Base-by-base conservation (phyloP, 2,888 invertebrate species). In the Trilocha varians region DNA sequence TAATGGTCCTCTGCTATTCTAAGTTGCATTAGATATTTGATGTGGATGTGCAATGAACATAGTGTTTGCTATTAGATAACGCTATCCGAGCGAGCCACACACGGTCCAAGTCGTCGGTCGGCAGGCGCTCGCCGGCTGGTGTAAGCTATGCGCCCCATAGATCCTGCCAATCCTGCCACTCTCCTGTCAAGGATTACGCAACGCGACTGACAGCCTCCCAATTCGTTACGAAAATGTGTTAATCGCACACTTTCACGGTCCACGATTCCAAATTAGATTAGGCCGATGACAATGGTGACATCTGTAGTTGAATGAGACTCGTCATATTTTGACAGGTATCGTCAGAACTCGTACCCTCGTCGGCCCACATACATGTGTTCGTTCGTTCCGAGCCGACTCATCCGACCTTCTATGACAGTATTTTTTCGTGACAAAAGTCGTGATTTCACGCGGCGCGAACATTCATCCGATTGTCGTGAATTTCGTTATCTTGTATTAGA, bases 281-380 rank as follows among this genome's bases (percentile, higher is more conserved):
- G 71, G 51, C 32, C 69, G 76, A 70, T 73, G 77, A 84, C 84
- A 84, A 83, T 82, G 57, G 70, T 60, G 71, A 78, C 84, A 84
- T 83, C 82, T 84, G 83, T 80, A 80, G 67, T 63, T 68, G 71
- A 72, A 74, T 72, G 59, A 62, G 62, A 70, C 71, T 79, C 82
- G 79, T 84, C 84, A 84, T 84, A 84, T 83, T 84, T 82, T 83
- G 83, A 84, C 84, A 85, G 82, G 79, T 82, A 80, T 71, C 75
- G 74, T 78, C 73, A 70, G 54, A 65, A 65, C 70, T 57, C 66
- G 67, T 62, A 76, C 78, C 79, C 78, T 76, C 59, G 76, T 76
- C 75, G 74, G 63, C 79, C 83, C 82, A 79, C 80, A 82, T 84
- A 83, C 83, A 83, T 77, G 78, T 84, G 84, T 83, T 73, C 47